Base-by-base conservation (phyloP, 2,888 invertebrate species). In the Trichogramma evanescens region DNA sequence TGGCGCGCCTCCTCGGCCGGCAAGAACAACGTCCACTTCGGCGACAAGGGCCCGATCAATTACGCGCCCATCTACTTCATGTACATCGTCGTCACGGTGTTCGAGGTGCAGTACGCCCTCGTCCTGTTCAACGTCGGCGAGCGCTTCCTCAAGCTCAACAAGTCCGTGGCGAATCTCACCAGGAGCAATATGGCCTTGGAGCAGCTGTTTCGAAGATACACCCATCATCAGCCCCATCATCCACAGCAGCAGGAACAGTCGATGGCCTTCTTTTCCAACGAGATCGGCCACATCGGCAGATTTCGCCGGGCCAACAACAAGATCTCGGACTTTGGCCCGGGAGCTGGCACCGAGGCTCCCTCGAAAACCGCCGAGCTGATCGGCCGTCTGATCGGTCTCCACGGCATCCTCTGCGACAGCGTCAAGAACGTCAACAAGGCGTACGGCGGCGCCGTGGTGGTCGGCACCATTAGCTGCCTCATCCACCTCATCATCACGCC, bases 401-500 rank as follows among this genome's bases (percentile, higher is more conserved):
- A 84, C 68, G 80, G 82, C 1, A 75, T 79, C 0, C 75, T 84
- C 0, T 83, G 83, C 65, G 83, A 82, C 40, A 80, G 81, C 10
- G 81, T 83, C 41, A 74, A 78, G 9, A 72, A 79, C 3, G 74
- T 84, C 4, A 83, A 84, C 67, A 76, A 74, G 60, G 81, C 82
- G 71, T 84, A 81, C 66, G 83, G 84, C 0, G 67, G 82, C 0
- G 82, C 83, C 0, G 78, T 84, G 48, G 71, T 85, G 5, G 79
- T 81, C 4, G 80, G 83, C 10, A 79, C 83, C 45, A 78, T 83
- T 50, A 83, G 84, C 0, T 84, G 83, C 43, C 70, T 85, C 45
- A 75, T 85, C 61, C 85, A 85, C 64, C 76, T 85, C 4, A 82
- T 85, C 13, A 83, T 85, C 26, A 84, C 85, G 0, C 84, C 84